Base-by-base conservation (phyloP, 2,113 vertebrate species). In the Tyto alba region DNA sequence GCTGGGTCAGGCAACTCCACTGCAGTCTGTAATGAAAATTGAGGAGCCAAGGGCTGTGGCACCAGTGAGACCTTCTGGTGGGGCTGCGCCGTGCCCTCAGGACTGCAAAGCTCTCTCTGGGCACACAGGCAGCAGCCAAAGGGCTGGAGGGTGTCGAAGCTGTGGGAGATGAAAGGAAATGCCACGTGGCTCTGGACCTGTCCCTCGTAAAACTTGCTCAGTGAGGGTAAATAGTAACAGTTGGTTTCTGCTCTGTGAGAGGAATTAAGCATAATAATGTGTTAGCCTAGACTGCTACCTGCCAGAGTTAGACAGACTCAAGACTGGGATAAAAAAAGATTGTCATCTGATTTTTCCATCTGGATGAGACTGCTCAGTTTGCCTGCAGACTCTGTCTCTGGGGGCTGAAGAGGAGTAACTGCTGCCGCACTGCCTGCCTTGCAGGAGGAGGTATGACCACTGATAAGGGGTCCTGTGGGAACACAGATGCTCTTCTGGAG, bases 311-410 rank as follows among this genome's bases (percentile, higher is more conserved):
- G 88, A 64, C 87, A 96, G 81, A 87, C 80, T 92, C 56, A 69
- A 89, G 73, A 57, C 88, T 80, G 85, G 76, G 88, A 88, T 95
- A 97, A 95, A 97, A 97, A 97, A 97, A 94, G 94, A 73, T 72
- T 89, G 67, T 95, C 75, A 80, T 97, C 71, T 81, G 91, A 95
- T 82, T 96, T 81, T 93, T 95, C 95, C 96, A 82, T 97, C 96
- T 97, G 95, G 94, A 93, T 94, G 90, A 76, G 67, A 77, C 69
- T 97, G 95, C 93, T 93, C 88, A 83, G 19, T 86, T 95, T 1
- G 76, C 82, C 66, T 73, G 71, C 89, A 81, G 85, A 55, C 81
- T 67, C 60, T 40, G 80, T 93, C 87, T 83, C 73, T 0, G 34
- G 45, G 79, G 94, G 34, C 34, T 2, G 13, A 36, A 15, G n/a